phyloP scores from a whole-genome alignment of 2,113 vertebrate species.

The Salvelinus fontinalis region DNA sequence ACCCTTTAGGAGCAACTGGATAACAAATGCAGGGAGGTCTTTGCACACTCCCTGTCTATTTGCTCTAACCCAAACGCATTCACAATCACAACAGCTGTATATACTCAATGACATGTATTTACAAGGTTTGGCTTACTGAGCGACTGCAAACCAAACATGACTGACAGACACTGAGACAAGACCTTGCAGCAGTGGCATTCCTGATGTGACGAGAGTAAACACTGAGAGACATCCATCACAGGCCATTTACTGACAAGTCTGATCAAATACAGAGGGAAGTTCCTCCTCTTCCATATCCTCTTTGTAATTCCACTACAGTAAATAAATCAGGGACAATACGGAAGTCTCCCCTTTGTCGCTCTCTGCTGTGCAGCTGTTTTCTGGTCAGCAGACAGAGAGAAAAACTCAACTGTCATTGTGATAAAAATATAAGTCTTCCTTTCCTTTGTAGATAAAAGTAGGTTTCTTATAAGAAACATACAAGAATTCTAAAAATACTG shows the following conservation, averaged over 20 bases:
- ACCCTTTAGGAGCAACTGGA: too few species aligned
- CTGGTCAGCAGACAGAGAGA: too few species aligned
- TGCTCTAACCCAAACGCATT: not conserved
- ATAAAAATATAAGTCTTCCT: not conserved
- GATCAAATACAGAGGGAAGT: constrained; percentile 24
- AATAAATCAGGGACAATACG: constrained; percentile 8
- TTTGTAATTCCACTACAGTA: not conserved
- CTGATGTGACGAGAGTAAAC: constrained; percentile 47
- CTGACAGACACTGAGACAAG: constrained; percentile 51
- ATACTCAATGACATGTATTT: not conserved
- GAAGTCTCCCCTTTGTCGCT: constrained; percentile 11
- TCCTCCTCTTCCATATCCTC: constrained; percentile 2
- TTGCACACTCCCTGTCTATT: too few species aligned
- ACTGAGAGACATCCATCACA: constrained; percentile 39
- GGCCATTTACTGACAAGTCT: constrained; percentile 39
- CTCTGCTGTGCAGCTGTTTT: constrained; percentile 44
- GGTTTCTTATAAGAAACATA: constrained; percentile 27
- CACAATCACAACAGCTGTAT: not conserved
- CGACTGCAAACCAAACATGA: constrained; percentile 33
- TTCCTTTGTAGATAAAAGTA: constrained; percentile 27
- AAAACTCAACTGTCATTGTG: too few species aligned
- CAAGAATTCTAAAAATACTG: constrained; percentile 11
- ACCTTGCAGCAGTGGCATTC: constrained; percentile 61
- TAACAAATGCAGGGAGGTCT: too few species aligned
- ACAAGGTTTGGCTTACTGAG: constrained; percentile 24